Evolutionary conservation across 2,888 invertebrate species (phyloP), one percentile per base, ranked within the genome.

Genomic region (Pristionchus exspectatus): DNA sequence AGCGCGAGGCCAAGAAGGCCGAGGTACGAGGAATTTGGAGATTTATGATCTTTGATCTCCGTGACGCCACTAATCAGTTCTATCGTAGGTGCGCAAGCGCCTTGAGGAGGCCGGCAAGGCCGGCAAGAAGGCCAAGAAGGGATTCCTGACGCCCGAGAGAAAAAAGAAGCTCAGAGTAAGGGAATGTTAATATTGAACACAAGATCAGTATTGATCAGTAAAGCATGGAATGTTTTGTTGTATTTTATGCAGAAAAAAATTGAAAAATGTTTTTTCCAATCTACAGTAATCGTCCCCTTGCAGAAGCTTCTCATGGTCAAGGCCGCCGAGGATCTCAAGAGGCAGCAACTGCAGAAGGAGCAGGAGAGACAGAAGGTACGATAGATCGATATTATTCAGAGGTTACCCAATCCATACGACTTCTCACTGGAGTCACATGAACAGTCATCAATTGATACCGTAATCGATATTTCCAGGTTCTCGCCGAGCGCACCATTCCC

Each of bases 101-200:
- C 97, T 98, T 97, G 98, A 99, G 96, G 98, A 98, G 96, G 98
- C 98, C 96, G 98, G 98, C 96, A 91, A 88, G 84, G 98, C 98
- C 96, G 98, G 98, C 96, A 98, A 98, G 96, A 98, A 98, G 96
- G 95, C 95, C 90, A 99, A 99, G 97, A 99, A 99, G 96, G 99
- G 99, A 97, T 98, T 99, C 97, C 92, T 98, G 98, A 98, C 98
- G 95, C 98, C 98, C 92, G 98, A 99, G 96, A 98, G 99, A 96
- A 99, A 99, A 97, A 99, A 98, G 98, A 98, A 98, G 96, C 98
- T 99, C 96, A 97, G 98, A 97, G 98, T 98, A 95, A 96, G 97
- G 89, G 24, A 21, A 2, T 33, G 2, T 33, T 74, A 33, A 0
- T 21, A 12, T 21, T 24, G 4, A 2, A 21, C 18, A 12, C 24